phyloP scores from a whole-genome alignment of 1,140 invertebrate species.

The Drosophila mojavensis region DNA sequence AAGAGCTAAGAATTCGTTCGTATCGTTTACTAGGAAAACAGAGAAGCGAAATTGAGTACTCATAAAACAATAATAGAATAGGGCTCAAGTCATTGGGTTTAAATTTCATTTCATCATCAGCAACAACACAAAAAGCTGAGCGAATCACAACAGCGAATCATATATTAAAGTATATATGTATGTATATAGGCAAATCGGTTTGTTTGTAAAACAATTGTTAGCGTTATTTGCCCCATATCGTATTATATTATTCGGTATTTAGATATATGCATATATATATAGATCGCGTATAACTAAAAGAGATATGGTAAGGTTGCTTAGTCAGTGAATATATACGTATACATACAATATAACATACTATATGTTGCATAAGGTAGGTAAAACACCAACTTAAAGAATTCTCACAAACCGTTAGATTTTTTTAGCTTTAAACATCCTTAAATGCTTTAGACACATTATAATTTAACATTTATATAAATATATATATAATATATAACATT shows the following conservation, averaged over 20 bases:
- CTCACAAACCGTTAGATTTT: neutral
- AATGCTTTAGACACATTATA: constrained; percentile 33
- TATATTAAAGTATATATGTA: neutral
- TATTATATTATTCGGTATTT: neutral
- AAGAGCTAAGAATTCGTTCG: too few species aligned
- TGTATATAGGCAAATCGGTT: constrained; percentile 23
- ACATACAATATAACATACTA: neutral
- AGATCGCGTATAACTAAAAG: constrained; percentile 3
- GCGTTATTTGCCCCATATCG: constrained; percentile 48
- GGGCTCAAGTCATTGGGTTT: constrained; percentile 4
- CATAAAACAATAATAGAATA: constrained; percentile 3
- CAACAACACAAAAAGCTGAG: constrained; percentile 70
- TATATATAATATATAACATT: constrained; percentile 1
- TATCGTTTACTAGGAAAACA: too few species aligned
- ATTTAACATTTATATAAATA: constrained; percentile 19
- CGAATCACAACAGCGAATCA: constrained; percentile 54
- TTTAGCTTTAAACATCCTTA: constrained; percentile 14
- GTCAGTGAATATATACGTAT: constrained; percentile 11
- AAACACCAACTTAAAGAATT: neutral
- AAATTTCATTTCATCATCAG: constrained; percentile 4
- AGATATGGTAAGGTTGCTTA: constrained; percentile 36
- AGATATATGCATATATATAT: neutral
- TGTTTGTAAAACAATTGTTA: constrained; percentile 8
- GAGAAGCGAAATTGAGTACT: neutral
- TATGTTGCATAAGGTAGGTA: neutral